Conservation (phyloP, 2,888 invertebrate genomes). For the Omphaloscelis lunosa region DNA sequence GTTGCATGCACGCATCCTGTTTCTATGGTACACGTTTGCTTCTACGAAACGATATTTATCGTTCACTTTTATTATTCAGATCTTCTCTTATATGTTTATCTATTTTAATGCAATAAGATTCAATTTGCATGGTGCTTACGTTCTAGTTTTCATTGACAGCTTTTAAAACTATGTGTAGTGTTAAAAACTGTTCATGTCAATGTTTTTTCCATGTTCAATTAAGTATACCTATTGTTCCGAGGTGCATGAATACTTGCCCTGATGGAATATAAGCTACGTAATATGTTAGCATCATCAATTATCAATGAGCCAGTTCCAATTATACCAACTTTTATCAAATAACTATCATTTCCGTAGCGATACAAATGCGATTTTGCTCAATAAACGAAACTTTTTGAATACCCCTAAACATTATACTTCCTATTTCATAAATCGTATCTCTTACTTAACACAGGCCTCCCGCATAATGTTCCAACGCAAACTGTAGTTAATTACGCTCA, state of each 20-base stretch:
- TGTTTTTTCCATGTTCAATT: background rate
- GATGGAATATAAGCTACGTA: background rate
- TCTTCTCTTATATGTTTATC: background rate
- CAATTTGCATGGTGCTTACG: background rate
- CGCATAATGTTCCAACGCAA: conserved; percentile 29
- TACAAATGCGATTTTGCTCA: background rate
- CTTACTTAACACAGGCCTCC: conserved; percentile 16
- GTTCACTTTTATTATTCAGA: background rate
- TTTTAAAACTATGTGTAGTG: background rate
- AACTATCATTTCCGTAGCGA: background rate
- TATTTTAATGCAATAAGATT: background rate
- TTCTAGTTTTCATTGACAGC: background rate
- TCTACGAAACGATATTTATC: conserved; percentile 42
- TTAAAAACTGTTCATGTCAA: background rate
- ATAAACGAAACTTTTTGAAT: background rate
- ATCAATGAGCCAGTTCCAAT: background rate
- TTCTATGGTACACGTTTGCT: conserved; percentile 42
- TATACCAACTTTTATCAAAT: background rate
- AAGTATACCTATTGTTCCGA: background rate
- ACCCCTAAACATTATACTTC: background rate
- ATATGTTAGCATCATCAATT: background rate
- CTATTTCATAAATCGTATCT: background rate
- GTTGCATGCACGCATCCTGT: conserved; percentile 69
- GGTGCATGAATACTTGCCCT: background rate
- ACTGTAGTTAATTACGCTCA: conserved; percentile 47